Evolutionary conservation across 2,888 invertebrate species (phyloP).

Genomic region (Sclerodermus sp.): DNA sequence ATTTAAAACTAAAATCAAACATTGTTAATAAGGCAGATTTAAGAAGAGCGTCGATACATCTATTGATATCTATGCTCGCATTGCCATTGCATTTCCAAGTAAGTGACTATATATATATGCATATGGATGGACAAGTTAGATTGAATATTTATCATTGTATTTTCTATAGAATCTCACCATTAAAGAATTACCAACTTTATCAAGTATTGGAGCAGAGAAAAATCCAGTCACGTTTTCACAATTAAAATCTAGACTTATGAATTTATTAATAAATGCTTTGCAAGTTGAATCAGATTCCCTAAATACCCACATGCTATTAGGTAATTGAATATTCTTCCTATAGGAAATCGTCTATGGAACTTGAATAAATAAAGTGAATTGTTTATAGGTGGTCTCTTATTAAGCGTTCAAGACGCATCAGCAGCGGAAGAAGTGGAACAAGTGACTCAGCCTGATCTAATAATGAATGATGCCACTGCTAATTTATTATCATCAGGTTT

Average conservation of each 20-base stretch:
- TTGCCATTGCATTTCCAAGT: slow-evolving; percentile 90
- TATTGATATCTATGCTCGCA: slow-evolving; percentile 86
- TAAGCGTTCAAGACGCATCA: slow-evolving; percentile 79
- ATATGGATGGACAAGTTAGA: background rate
- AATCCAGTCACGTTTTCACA: slow-evolving; percentile 65
- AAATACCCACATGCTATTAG: slow-evolving; percentile 85
- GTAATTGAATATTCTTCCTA: slow-evolving; percentile 47
- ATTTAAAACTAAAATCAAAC: slow-evolving; percentile 73
- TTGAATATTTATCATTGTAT: background rate
- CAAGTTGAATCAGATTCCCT: slow-evolving; percentile 82
- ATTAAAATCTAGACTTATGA: slow-evolving; percentile 75
- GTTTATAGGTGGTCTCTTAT: slow-evolving; percentile 73
- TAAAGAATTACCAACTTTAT: slow-evolving; percentile 63
- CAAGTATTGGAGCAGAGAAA: slow-evolving; percentile 37
- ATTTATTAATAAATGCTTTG: slow-evolving; percentile 79
- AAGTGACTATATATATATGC: slow-evolving; percentile 17
- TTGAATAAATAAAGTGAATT: background rate
- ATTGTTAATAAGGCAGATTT: slow-evolving; percentile 75
- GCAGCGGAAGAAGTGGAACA: slow-evolving; percentile 73
- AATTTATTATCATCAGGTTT: slow-evolving; percentile 74
- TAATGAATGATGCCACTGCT: slow-evolving; percentile 60
- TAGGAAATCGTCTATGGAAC: background rate
- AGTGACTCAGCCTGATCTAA: slow-evolving; percentile 61
- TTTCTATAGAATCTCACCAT: slow-evolving; percentile 65
- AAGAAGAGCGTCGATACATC: slow-evolving; percentile 87